These are phyloP conservation scores for Brachypalpus laphriformis DNA, from an alignment of 2,888 invertebrate species.

Conservation along the genomic window DNA sequence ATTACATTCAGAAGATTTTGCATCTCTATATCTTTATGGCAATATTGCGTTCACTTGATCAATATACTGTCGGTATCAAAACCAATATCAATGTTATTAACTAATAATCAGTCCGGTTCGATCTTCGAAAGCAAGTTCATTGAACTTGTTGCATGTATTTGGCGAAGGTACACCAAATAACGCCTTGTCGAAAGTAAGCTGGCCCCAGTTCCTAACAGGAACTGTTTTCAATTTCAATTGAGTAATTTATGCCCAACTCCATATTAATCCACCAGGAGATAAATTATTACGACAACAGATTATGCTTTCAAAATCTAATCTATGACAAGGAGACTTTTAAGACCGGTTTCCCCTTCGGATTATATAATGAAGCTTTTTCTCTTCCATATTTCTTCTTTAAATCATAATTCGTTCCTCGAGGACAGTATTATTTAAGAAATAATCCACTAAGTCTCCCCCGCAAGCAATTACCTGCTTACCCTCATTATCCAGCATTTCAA, in stretches of 20 bases:
- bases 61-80: no score
- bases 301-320: background rate
- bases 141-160: no score
- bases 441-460: background rate
- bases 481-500: conserved; percentile 7
- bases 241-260: background rate
- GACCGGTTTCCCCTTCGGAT: background rate
- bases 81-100: no score
- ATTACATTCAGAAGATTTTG: no score
- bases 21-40: no score
- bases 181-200: no score
- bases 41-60: no score
- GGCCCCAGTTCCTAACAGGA: no score
- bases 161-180: no score
- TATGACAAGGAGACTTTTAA: background rate
- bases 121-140: no score
- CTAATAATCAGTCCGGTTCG: no score
- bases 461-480: conserved; percentile 37
- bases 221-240: background rate
- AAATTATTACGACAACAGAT: background rate
- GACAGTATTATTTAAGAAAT: background rate
- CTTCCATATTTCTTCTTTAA: background rate
- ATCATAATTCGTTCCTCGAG: background rate
- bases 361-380: background rate
- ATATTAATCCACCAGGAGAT: background rate